A percentile compares a stretch with the other conserved stretches of the same genome.
phyloP scores from a whole-genome alignment of 2,113 vertebrate species.

The Aegotheles bennettii region DNA sequence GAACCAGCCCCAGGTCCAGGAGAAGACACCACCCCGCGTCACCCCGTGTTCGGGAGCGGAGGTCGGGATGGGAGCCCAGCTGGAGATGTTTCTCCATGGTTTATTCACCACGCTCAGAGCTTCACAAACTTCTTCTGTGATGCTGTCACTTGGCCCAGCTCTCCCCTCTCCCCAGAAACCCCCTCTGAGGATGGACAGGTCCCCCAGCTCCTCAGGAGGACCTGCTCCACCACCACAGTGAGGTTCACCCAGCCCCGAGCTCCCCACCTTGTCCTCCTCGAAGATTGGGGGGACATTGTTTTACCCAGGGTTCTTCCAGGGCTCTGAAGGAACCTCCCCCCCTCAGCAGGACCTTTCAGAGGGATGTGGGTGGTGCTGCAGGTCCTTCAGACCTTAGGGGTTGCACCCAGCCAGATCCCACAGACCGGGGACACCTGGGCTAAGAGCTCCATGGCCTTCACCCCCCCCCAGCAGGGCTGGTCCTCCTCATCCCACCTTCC shows the following conservation, averaged over 20 bases:
- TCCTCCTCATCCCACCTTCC: fast-evolving
- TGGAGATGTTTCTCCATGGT: too few species aligned
- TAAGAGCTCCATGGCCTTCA: background rate
- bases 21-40: too few species aligned
- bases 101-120: too few species aligned
- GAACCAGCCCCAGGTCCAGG: background rate
- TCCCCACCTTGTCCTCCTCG: fast-evolving
- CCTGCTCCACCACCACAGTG: fast-evolving
- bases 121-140: too few species aligned
- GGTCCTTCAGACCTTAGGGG: background rate
- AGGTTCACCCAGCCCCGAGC: background rate
- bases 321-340: background rate
- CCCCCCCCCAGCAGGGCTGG: background rate
- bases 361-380: fast-evolving
- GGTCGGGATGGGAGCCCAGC: too few species aligned
- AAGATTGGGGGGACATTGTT: fast-evolving
- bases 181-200: too few species aligned
- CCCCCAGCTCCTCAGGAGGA: too few species aligned
- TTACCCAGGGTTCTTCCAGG: background rate
- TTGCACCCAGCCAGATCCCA: too few species aligned
- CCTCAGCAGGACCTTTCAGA: fast-evolving
- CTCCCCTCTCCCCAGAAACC: background rate
- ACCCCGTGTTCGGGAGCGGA: background rate
- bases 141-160: too few species aligned
- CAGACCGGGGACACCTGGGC: fast-evolving